Evolutionary conservation across 2,797 vertebrate species (phyloP).

Genomic region (Catostomus latipinnis): DNA sequence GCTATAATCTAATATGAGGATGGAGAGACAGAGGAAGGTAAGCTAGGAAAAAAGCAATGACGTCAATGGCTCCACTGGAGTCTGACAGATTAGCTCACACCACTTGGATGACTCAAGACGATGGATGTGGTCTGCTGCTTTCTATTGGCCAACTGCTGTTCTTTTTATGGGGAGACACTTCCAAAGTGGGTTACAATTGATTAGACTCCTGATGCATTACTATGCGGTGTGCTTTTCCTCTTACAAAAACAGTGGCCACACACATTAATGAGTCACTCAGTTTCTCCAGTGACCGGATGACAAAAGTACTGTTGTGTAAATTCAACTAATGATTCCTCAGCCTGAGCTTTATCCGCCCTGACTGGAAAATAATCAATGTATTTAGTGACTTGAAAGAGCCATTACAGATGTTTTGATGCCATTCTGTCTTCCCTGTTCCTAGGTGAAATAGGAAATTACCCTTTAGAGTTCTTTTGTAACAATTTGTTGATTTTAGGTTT

Average conservation of each 20-base stretch:
- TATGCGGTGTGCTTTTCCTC: constrained; percentile 3
- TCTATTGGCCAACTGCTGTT: constrained; percentile 13
- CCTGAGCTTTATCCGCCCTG: background rate
- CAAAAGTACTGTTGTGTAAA: background rate
- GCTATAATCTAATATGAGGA: background rate
- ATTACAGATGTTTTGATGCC: background rate
- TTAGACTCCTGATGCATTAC: constrained; percentile 3
- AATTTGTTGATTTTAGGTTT: background rate
- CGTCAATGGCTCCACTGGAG: constrained; percentile 9
- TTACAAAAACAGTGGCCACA: background rate
- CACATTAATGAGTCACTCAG: constrained; percentile 12
- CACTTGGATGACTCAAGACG: background rate
- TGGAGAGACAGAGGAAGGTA: background rate
- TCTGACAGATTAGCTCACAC: background rate
- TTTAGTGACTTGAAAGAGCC: background rate
- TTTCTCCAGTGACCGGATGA: constrained; percentile 10
- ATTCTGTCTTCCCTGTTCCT: background rate
- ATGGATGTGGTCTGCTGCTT: constrained; percentile 9
- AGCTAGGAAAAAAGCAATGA: constrained; percentile 10
- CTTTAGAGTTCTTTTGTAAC: background rate
- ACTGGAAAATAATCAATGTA: background rate
- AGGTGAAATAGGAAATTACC: background rate
- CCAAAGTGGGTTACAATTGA: constrained; percentile 24
- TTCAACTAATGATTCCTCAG: background rate
- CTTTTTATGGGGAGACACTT: background rate